Evolutionary conservation across 2,113 vertebrate species (phyloP), one percentile per base, ranked within the genome.

Genomic region (Micronisus gabar): DNA sequence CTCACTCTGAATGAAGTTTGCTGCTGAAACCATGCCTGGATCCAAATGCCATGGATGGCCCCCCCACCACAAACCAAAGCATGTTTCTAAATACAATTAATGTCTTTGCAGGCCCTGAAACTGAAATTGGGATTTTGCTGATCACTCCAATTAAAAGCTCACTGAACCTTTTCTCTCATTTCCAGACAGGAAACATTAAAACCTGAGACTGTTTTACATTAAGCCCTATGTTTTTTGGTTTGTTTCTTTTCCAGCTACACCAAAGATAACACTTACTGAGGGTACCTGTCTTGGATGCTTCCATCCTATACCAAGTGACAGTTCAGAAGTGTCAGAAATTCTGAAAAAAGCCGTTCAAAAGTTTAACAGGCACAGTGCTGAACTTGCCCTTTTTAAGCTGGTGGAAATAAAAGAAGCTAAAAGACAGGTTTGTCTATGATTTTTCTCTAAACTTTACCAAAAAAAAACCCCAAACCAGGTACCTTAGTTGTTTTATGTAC

Each of bases 351-450:
- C 98, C 48, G 50, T 99, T 80, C 25, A 86, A 26, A 96, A 98
- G 18, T 99, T 98, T 61, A 99, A 99, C 96, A 72, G 81, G 13
- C 43, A 95, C 3, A 97, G 98, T 2, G 5, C 74, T 29, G 97
- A 97, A 8, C 5, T 81, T 0, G 87, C 97, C 95, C 98, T 99
- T 95, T 99, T 98, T 84, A 88, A 96, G 78, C 94, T 99, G 47
- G 23, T 91, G 61, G 63, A 65, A 70, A 48, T 99, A 7, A 88
- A 75, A 93, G 72, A 14, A 3, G 99, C 99, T 56, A 93, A 96
- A 55, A 98, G 95, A 97, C 99, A 99, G 99, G 99, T 99, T 97
- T 74, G 98, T 96, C 29, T n/a, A 34, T n/a, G 17, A 73, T 38
- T 79, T 87, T 81, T 91, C 59, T 86, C 66, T 95, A 76, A 27